A percentile compares a stretch with the other conserved stretches of the same genome.
These are phyloP conservation scores for Eilema caniola DNA, from an alignment of 2,888 invertebrate genomes.

Conservation along the genomic window DNA sequence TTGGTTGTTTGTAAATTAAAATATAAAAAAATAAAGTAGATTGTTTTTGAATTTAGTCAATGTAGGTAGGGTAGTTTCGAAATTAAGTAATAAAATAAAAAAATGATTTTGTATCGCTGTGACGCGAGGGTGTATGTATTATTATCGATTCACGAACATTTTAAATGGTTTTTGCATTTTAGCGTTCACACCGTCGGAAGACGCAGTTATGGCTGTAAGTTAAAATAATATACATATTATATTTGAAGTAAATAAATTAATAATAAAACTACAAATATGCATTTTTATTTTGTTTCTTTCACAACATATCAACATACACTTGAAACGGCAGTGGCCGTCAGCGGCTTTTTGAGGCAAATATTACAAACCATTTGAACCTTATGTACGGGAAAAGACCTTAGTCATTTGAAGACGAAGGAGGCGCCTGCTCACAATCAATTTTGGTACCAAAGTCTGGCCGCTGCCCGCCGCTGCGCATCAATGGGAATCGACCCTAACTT, in stretches of 20 bases:
- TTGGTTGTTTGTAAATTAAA: conserved; percentile 81
- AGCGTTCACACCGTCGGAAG: conserved; percentile 46
- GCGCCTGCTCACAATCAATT: too few species aligned
- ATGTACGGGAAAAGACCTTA: too few species aligned
- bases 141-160: conserved; percentile 46
- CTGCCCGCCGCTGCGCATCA: too few species aligned
- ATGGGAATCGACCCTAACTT: too few species aligned
- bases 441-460: too few species aligned
- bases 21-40: conserved; percentile 53
- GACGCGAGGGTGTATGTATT: conserved; percentile 47
- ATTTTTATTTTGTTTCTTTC: conserved; percentile 52
- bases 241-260: conserved; percentile 86
- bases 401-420: too few species aligned
- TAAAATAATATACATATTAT: conserved; percentile 87
- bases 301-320: too few species aligned
- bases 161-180: conserved; percentile 53
- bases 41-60: conserved; percentile 56
- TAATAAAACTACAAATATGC: conserved; percentile 72
- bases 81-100: conserved; percentile 58
- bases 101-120: conserved; percentile 56
- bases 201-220: conserved; percentile 80
- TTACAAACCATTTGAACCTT: too few species aligned
- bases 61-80: conserved; percentile 53
- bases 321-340: too few species aligned
- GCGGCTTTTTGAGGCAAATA: too few species aligned